These are phyloP conservation scores for Drosophila gunungcola DNA, from an alignment of 1,140 invertebrate species.

Conservation along the genomic window DNA sequence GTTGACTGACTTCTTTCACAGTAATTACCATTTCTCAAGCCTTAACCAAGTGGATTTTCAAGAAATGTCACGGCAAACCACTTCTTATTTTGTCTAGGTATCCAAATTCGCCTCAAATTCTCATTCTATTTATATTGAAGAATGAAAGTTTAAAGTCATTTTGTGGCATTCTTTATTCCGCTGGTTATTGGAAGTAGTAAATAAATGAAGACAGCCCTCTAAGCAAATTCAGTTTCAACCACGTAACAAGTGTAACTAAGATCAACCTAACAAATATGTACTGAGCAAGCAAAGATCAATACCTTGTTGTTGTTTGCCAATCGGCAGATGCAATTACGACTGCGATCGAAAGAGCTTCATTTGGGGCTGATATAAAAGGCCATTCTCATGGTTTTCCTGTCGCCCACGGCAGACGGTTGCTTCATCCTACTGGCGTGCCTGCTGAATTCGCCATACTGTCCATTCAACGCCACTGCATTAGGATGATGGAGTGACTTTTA, in stretches of 20 bases:
- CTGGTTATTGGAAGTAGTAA: not conserved
- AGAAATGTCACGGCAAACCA: not conserved
- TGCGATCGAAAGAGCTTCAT: not conserved
- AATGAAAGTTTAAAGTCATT: too few species aligned
- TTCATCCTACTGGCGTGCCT: conserved; percentile 35
- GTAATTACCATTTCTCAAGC: not conserved
- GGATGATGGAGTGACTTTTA: conserved; percentile 5
- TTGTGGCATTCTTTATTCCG: too few species aligned
- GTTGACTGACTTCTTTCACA: not conserved
- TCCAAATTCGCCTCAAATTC: too few species aligned
- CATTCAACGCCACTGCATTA: conserved; percentile 19
- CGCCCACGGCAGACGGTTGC: conserved; percentile 22
- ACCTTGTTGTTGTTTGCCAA: conserved; percentile 4
- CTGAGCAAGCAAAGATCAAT: not conserved
- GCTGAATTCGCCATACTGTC: conserved; percentile 7
- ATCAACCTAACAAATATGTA: not conserved
- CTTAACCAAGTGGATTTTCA: too few species aligned
- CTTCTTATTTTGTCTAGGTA: not conserved
- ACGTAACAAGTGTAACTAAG: not conserved
- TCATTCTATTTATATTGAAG: too few species aligned
- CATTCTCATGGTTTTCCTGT: conserved; percentile 27
- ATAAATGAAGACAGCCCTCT: not conserved
- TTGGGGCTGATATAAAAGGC: conserved; percentile 4
- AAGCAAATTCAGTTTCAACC: not conserved
- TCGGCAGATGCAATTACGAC: conserved; percentile 1